phyloP scores from a whole-genome alignment of 2,113 vertebrate genomes.

The Austrofundulus limnaeus region DNA sequence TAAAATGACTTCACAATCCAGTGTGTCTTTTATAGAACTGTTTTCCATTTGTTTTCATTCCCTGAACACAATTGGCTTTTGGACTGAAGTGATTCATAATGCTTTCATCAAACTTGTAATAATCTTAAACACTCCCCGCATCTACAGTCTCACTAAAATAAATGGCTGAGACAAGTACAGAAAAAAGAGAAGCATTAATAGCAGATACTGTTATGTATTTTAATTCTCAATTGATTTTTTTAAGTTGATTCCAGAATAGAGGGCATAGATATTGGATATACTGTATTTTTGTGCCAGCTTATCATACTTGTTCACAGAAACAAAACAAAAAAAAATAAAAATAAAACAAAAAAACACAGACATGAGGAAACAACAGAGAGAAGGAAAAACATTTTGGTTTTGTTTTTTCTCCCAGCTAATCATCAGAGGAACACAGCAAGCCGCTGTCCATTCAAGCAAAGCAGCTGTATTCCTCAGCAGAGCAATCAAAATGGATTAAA shows the following conservation, averaged over 20 bases:
- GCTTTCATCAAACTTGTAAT: constrained; percentile 51
- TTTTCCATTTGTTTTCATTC: constrained; percentile 37
- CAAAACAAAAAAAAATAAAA: no score
- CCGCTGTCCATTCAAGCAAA: constrained; percentile 62
- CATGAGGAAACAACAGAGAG: constrained; percentile 9
- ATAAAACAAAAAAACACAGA: no score
- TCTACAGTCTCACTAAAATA: constrained; percentile 38
- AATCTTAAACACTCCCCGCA: constrained; percentile 36
- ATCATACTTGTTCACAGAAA: constrained; percentile 4
- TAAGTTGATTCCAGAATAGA: background rate
- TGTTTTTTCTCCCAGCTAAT: constrained; percentile 50
- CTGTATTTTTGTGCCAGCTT: constrained; percentile 3
- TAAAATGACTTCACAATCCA: constrained; percentile 31
- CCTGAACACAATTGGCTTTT: constrained; percentile 32
- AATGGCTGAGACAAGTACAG: constrained; percentile 21
- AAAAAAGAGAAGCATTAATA: constrained; percentile 24
- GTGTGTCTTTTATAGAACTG: constrained; percentile 11
- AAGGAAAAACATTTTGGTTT: constrained; percentile 12
- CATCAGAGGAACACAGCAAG: constrained; percentile 44
- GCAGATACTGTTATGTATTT: background rate
- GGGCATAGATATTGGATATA: background rate
- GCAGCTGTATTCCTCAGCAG: constrained; percentile 69
- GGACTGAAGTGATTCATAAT: constrained; percentile 42
- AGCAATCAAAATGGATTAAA: constrained; percentile 80
- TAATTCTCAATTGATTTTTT: constrained; percentile 11